phyloP scores from a whole-genome alignment of 2,113 vertebrate genomes.

The Gavialis gangeticus region DNA sequence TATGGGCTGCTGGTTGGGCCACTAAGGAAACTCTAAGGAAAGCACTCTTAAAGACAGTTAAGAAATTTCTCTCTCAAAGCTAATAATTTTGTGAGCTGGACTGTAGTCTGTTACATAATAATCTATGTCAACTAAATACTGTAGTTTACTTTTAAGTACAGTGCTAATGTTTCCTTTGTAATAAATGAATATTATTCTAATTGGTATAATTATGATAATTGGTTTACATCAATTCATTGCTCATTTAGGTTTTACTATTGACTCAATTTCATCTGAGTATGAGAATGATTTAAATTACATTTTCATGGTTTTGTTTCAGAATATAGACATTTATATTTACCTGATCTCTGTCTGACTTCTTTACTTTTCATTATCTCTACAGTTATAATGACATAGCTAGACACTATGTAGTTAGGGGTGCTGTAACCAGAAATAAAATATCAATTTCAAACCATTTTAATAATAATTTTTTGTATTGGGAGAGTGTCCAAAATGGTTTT shows the following conservation, averaged over 20 bases:
- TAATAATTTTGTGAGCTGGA: background rate
- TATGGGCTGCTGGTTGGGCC: background rate
- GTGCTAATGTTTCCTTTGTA: background rate
- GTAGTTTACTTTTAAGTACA: background rate
- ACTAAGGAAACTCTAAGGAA: background rate
- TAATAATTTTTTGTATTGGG: rapidly evolving
- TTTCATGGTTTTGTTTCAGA: too few species aligned
- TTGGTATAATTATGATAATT: background rate
- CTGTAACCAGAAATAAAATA: background rate
- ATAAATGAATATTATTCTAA: background rate
- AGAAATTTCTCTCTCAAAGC: rapidly evolving
- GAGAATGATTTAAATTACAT: too few species aligned
- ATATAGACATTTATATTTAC: too few species aligned
- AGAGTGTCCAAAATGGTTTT: background rate
- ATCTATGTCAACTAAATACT: background rate
- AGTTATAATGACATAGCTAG: background rate
- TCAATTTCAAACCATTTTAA: background rate
- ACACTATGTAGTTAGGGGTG: background rate
- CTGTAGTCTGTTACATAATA: background rate
- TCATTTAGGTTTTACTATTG: background rate
- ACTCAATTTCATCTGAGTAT: background rate
- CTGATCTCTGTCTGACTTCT: background rate
- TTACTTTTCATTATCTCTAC: background rate
- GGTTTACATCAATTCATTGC: background rate
- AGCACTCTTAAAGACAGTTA: background rate